Conservation (phyloP, 2,113 vertebrate genomes). For the Alouatta palliata region DNA sequence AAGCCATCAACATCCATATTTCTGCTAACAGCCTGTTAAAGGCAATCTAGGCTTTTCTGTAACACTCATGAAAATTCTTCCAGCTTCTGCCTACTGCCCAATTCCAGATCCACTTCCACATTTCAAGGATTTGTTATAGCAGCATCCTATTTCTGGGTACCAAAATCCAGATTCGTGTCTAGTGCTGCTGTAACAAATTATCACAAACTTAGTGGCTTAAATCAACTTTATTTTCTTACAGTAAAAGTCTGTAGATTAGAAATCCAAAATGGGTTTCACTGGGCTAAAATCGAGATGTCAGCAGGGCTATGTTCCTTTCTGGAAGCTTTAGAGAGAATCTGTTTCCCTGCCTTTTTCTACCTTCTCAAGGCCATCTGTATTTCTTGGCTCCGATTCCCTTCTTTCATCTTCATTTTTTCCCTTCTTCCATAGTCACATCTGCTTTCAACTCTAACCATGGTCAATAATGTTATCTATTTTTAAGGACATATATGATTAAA, state of each 20-base stretch:
- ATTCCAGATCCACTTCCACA: neutral
- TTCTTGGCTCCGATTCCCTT: neutral
- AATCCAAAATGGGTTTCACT: neutral
- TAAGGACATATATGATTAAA: neutral
- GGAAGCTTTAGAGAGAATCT: neutral
- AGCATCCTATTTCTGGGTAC: neutral
- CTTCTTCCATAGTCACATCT: neutral
- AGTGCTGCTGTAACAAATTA: neutral
- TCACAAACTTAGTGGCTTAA: neutral
- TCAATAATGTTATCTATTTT: neutral
- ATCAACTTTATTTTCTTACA: neutral
- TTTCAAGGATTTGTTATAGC: neutral
- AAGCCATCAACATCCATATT: neutral
- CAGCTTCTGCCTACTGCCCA: neutral
- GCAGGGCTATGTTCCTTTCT: neutral
- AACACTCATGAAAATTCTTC: neutral
- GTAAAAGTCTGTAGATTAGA: neutral
- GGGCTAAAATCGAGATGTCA: neutral
- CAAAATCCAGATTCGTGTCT: neutral
- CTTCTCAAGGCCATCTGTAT: neutral
- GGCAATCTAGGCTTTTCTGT: neutral
- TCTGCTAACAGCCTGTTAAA: neutral
- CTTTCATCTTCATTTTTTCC: neutral
- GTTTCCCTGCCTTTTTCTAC: neutral
- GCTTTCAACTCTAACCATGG: neutral